Evolutionary conservation across 2,797 vertebrate species (phyloP).

Genomic region (Acestrorhynchus altus): DNA sequence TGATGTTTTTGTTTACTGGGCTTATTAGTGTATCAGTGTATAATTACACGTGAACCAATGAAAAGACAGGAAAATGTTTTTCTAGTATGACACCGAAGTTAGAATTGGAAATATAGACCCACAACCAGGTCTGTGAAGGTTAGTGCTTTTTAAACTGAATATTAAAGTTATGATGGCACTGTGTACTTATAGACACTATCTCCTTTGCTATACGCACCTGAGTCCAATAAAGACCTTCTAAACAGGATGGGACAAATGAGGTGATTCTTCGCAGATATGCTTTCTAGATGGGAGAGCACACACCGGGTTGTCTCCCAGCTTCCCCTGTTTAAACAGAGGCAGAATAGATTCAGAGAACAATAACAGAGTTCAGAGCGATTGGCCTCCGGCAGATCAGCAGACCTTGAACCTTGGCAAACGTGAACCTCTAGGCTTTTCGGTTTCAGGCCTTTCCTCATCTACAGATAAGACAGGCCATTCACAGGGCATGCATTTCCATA

Average conservation of each 20-base stretch:
- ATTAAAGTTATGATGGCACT: not conserved
- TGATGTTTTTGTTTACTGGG: too few species aligned
- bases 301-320: slow-evolving; percentile 75
- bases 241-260: slow-evolving; percentile 45
- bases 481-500: not conserved
- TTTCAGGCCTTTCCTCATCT: slow-evolving; percentile 29
- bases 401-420: too few species aligned
- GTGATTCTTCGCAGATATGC: slow-evolving; percentile 64
- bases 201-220: slow-evolving; percentile 26
- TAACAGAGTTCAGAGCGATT: slow-evolving; percentile 61
- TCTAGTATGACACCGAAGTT: not conserved
- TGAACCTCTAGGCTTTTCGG: too few species aligned
- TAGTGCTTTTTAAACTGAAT: not conserved
- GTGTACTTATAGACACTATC: not conserved
- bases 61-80: too few species aligned
- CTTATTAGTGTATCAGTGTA: too few species aligned
- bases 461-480: slow-evolving; percentile 1
- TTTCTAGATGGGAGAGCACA: slow-evolving; percentile 70
- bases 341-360: slow-evolving; percentile 82
- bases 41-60: too few species aligned
- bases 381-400: slow-evolving; percentile 51
- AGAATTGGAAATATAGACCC: not conserved
- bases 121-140: not conserved
- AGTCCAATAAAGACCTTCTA: slow-evolving; percentile 31
- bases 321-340: slow-evolving; percentile 79